A percentile compares a stretch with the other conserved stretches of the same genome.
Evolutionary conservation across 2,113 vertebrate species (phyloP).

Genomic region (Hipposideros armiger): DNA sequence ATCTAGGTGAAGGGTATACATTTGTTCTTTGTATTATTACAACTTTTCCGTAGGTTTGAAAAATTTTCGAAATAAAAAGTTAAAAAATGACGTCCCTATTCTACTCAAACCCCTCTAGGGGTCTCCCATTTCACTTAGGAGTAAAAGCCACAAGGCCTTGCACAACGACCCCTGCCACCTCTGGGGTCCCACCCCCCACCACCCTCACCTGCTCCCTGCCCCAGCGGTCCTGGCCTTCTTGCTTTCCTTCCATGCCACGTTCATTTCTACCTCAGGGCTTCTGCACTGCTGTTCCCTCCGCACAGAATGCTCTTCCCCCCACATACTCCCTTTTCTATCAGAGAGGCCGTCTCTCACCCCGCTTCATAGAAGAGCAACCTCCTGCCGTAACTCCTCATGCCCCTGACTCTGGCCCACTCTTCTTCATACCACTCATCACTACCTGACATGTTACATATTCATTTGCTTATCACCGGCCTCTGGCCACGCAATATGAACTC

Average conservation of each 20-base stretch:
- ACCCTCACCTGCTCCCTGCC: too few species aligned
- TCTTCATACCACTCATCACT: neutral
- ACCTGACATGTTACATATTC: neutral
- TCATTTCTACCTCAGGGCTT: neutral
- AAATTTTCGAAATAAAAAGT: neutral
- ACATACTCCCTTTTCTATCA: neutral
- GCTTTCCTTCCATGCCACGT: fast-evolving
- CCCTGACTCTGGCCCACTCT: neutral
- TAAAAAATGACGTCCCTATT: neutral
- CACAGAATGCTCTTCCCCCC: fast-evolving
- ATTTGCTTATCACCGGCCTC: neutral
- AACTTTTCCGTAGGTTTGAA: neutral
- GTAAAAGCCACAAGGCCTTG: neutral
- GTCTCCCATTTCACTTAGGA: neutral
- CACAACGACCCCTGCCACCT: fast-evolving
- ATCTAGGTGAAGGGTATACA: neutral
- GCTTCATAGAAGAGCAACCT: neutral
- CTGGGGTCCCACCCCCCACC: neutral
- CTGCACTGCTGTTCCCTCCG: neutral
- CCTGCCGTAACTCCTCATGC: neutral
- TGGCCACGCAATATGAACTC: neutral
- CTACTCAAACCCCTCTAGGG: neutral
- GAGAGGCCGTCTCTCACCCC: neutral
- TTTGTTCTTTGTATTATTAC: neutral
- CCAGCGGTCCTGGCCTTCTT: neutral